A percentile compares a stretch with the other conserved stretches of the same genome.
Conservation (phyloP, 2,113 vertebrate genomes). For the Antechinus flavipes region DNA sequence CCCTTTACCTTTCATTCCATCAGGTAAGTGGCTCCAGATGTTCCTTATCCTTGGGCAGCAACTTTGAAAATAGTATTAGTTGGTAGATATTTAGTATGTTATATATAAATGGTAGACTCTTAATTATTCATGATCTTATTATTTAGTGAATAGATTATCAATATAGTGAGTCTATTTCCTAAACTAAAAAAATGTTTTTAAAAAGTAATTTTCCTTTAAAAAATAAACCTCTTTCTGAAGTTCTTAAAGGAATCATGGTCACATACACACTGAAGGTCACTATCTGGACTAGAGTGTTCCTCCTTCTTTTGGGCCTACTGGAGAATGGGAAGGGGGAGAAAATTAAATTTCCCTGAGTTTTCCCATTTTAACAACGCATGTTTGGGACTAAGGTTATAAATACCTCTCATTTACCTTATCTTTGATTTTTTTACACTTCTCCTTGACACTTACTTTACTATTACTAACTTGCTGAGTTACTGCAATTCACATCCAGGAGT, state of each 20-base stretch:
- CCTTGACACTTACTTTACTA: slow-evolving; percentile 53
- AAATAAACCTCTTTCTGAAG: neutral
- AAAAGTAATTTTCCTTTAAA: neutral
- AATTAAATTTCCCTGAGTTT: neutral
- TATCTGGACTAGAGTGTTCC: neutral
- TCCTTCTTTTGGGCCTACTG: slow-evolving; percentile 9
- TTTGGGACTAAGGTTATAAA: slow-evolving; percentile 14
- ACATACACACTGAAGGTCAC: neutral
- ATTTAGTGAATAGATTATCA: neutral
- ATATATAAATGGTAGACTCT: neutral
- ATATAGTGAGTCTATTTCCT: neutral
- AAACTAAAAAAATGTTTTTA: neutral
- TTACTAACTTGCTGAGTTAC: neutral
- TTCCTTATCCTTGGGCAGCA: neutral
- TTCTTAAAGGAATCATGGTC: neutral
- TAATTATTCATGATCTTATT: slow-evolving; percentile 1
- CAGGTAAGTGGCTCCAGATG: slow-evolving; percentile 10
- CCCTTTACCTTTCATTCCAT: neutral
- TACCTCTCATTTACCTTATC: slow-evolving; percentile 56
- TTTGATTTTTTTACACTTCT: slow-evolving; percentile 43
- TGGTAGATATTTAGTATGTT: neutral
- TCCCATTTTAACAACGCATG: neutral
- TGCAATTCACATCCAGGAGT: slow-evolving; percentile 43
- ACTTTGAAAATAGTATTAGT: slow-evolving; percentile 30
- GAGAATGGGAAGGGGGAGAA: neutral